Conservation (phyloP, 1,140 invertebrate species). For the Drosophila guanche region DNA sequence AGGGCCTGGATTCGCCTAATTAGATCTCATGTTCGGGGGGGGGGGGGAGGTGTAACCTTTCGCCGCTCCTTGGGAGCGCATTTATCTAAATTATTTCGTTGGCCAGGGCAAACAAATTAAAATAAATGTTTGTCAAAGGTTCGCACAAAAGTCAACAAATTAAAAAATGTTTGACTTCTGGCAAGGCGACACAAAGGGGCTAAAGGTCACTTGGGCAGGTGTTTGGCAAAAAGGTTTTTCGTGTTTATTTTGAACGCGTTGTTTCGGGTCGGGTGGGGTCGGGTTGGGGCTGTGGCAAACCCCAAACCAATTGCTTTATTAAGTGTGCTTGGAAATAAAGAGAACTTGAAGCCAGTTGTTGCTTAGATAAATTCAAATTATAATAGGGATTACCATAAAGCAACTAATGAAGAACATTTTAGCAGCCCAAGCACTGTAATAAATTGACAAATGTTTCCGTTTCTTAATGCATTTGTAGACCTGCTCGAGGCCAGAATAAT, state of each 20-base stretch:
- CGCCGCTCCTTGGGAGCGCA: constrained; percentile 19
- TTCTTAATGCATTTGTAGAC: too few species aligned
- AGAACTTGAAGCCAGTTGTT: too few species aligned
- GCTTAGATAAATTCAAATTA: not conserved
- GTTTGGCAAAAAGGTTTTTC: constrained; percentile 52
- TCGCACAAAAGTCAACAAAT: constrained; percentile 62
- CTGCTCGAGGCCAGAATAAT: too few species aligned
- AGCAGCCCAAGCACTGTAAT: too few species aligned
- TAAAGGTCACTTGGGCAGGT: constrained; percentile 50
- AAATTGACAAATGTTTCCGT: too few species aligned
- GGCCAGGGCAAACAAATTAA: constrained; percentile 68
- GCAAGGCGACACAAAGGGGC: not conserved
- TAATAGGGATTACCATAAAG: too few species aligned
- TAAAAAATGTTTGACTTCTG: constrained; percentile 58
- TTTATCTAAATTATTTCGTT: constrained; percentile 77
- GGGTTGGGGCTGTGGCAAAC: constrained; percentile 8
- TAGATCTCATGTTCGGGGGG: constrained; percentile 36
- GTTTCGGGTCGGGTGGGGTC: too few species aligned
- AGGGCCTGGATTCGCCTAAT: constrained; percentile 50
- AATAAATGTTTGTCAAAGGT: constrained; percentile 65
- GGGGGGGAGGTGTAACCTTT: constrained; percentile 10
- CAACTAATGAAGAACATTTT: too few species aligned
- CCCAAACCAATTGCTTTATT: constrained; percentile 59
- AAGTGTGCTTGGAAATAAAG: constrained; percentile 19
- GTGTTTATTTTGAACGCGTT: constrained; percentile 19